Percentiles rank a stretch among this genome's conserved stretches.
Conservation (phyloP, 1,140 invertebrate species). For the Vanessa tameamea region DNA sequence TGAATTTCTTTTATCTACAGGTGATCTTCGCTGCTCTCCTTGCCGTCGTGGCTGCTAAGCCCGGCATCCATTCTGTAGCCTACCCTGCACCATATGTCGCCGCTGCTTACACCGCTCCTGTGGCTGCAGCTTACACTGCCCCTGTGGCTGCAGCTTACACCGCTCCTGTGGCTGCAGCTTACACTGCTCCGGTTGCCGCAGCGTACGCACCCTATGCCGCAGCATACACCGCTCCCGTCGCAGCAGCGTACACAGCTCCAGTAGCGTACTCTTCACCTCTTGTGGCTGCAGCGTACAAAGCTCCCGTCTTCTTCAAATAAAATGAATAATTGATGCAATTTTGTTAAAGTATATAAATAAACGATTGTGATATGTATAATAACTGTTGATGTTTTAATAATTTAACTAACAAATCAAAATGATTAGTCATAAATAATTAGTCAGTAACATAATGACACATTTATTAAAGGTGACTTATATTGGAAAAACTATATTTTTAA, state of each 20-base stretch:
- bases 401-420: no score
- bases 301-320: conserved; percentile 43
- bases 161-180: conserved; percentile 41
- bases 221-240: conserved; percentile 59
- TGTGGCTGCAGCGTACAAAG: conserved; percentile 44
- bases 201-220: conserved; percentile 54
- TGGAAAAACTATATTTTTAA: no score
- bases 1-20: conserved; percentile 39
- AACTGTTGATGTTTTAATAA: not conserved
- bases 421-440: no score
- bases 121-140: conserved; percentile 42
- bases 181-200: conserved; percentile 38
- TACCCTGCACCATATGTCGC: conserved; percentile 51
- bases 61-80: conserved; percentile 66
- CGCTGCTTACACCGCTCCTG: conserved; percentile 49
- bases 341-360: conserved; percentile 26
- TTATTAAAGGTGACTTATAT: no score
- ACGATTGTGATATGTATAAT: conserved; percentile 17
- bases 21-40: conserved; percentile 57
- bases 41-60: conserved; percentile 62
- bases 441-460: no score
- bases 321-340: not conserved
- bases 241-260: conserved; percentile 31
- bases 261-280: conserved; percentile 32
- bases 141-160: conserved; percentile 37